Evolutionary conservation across 1,140 invertebrate genomes (phyloP).

Genomic region (Choristoneura fumiferana): DNA sequence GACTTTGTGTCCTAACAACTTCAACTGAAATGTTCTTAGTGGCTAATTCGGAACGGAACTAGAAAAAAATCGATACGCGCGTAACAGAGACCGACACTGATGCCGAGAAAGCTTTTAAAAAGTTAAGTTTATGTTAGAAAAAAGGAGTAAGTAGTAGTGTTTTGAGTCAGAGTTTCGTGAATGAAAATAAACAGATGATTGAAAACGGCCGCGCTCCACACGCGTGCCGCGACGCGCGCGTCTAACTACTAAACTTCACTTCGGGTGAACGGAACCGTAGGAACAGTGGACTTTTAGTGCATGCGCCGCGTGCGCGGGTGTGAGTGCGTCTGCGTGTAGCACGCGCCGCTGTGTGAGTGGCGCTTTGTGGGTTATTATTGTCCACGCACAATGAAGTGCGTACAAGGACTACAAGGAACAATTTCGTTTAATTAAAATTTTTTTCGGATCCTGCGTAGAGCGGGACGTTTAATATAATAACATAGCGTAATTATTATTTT

Average conservation of each 20-base stretch:
- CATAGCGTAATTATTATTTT: no score
- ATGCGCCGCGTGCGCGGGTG: constrained; percentile 43
- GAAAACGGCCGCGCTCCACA: constrained; percentile 37
- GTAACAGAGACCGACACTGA: constrained; percentile 24
- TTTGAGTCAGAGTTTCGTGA: constrained; percentile 53
- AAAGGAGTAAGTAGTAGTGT: constrained; percentile 35
- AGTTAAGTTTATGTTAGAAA: constrained; percentile 22
- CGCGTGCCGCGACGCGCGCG: constrained; percentile 57
- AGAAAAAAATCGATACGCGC: constrained; percentile 29
- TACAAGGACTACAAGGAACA: constrained; percentile 39
- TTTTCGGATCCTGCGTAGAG: constrained; percentile 43
- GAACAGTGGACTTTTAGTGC: constrained; percentile 36
- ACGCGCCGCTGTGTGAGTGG: constrained; percentile 19
- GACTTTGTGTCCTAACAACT: constrained; percentile 36
- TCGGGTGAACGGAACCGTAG: constrained; percentile 42
- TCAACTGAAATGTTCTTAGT: constrained; percentile 28
- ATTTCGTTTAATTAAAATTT: constrained; percentile 64
- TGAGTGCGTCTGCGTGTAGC: constrained; percentile 14
- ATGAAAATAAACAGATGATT: constrained; percentile 50
- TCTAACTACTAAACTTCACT: constrained; percentile 53
- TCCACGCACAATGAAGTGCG: constrained; percentile 60
- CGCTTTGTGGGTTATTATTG: constrained; percentile 67
- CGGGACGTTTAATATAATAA: constrained; percentile 51
- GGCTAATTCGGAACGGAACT: constrained; percentile 29
- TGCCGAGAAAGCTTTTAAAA: constrained; percentile 5